These are phyloP conservation scores for Dione juno DNA, from an alignment of 2,888 invertebrate species.

Conservation along the genomic window DNA sequence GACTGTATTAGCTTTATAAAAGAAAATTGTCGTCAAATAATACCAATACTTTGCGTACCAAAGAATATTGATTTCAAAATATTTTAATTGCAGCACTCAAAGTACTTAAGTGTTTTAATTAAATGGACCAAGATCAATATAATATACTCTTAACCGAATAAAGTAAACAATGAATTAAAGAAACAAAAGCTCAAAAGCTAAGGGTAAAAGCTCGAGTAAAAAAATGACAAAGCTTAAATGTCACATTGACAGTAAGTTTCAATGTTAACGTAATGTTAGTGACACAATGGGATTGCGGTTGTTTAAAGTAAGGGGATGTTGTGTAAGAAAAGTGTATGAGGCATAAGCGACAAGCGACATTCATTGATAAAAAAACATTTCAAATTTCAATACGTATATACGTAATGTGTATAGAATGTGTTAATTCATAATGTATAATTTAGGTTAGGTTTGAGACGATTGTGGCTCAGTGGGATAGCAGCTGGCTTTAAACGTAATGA, in stretches of 20 bases:
- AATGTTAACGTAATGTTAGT: constrained; percentile 27
- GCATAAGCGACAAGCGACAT: neutral
- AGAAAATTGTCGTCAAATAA: neutral
- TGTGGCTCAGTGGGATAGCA: no score
- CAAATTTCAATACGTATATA: no score
- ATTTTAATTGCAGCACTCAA: constrained; percentile 6
- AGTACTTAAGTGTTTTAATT: constrained; percentile 13
- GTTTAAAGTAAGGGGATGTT: constrained; percentile 58
- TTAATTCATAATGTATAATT: no score
- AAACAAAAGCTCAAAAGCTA: constrained; percentile 36
- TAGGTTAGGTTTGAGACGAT: no score
- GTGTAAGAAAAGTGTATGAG: constrained; percentile 2
- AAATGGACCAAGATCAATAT: neutral
- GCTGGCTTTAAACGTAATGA: no score
- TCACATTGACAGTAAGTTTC: constrained; percentile 56
- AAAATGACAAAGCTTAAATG: constrained; percentile 45
- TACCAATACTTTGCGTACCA: neutral
- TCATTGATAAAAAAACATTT: no score
- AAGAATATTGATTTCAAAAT: constrained; percentile 17
- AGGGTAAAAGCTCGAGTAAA: constrained; percentile 32
- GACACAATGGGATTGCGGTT: constrained; percentile 64
- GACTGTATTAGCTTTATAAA: neutral
- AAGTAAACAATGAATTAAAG: constrained; percentile 26
- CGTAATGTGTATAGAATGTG: no score
- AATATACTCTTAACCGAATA: constrained; percentile 9